Percentiles rank a stretch among this genome's conserved stretches.
phyloP scores from a whole-genome alignment of 1,140 invertebrate species.

The Drosophila equinoxialis region DNA sequence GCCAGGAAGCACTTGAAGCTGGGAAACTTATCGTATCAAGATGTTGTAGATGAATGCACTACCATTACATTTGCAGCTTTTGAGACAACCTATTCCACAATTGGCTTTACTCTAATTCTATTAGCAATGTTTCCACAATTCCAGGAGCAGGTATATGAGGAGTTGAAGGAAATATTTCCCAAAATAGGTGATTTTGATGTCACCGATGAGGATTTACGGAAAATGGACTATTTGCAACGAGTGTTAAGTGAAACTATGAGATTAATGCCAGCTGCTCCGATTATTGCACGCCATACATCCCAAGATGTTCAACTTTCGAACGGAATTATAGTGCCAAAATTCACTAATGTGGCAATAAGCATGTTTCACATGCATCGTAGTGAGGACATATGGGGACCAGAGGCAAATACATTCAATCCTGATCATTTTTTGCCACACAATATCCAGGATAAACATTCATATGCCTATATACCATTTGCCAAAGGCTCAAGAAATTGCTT shows the following conservation, averaged over 20 bases:
- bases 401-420: not conserved
- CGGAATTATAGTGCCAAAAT: not conserved
- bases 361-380: not conserved
- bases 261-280: not conserved
- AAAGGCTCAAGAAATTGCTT: conserved; percentile 43
- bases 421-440: not conserved
- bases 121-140: conserved; percentile 67
- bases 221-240: conserved; percentile 1
- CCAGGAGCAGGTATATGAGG: not conserved
- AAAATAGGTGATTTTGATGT: not conserved
- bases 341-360: not conserved
- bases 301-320: not conserved
- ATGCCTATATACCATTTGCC: conserved; percentile 1
- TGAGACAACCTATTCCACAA: conserved; percentile 58
- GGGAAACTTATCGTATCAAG: conserved; percentile 27
- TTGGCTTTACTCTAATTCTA: conserved; percentile 40
- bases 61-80: conserved; percentile 54
- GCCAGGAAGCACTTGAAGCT: conserved; percentile 34
- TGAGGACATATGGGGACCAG: not conserved
- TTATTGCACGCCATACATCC: not conserved
- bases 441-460: not conserved
- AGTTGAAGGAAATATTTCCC: not conserved
- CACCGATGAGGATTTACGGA: not conserved
- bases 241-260: not conserved
- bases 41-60: conserved; percentile 55